phyloP scores from a whole-genome alignment of 2,888 invertebrate genomes.

The Lamellibrachia columna region DNA sequence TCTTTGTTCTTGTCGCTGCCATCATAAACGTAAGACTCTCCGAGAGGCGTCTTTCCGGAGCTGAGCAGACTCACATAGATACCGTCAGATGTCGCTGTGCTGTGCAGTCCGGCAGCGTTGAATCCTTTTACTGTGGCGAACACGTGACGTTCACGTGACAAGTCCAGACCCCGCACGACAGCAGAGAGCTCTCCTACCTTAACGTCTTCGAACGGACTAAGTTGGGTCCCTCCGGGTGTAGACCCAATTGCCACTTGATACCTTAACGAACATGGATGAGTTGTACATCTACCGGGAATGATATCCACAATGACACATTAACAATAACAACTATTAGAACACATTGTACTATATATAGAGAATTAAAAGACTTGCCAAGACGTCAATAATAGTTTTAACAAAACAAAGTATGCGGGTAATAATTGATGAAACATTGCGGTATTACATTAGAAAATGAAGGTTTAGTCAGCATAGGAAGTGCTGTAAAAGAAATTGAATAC shows the following conservation, averaged over 20 bases:
- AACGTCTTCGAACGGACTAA: conserved; percentile 22
- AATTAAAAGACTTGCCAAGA: no score
- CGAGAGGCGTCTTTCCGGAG: conserved; percentile 23
- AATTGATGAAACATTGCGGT: no score
- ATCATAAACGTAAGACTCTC: conserved; percentile 20
- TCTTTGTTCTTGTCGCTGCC: conserved; percentile 10
- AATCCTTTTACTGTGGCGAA: conserved; percentile 43
- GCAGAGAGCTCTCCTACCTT: neutral
- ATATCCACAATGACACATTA: no score
- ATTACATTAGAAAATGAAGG: no score
- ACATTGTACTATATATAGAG: no score
- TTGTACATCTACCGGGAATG: neutral
- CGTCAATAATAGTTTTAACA: no score
- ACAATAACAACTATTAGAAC: no score
- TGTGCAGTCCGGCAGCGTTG: conserved; percentile 47
- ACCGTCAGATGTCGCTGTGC: conserved; percentile 40
- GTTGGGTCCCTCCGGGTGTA: conserved; percentile 31
- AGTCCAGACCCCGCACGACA: conserved; percentile 17
- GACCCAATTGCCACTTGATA: conserved; percentile 26
- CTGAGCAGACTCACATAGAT: conserved; percentile 44
- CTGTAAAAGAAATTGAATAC: no score
- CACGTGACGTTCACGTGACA: conserved; percentile 31
- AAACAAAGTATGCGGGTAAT: no score
- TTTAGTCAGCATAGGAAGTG: no score
- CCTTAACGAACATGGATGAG: neutral